Evolutionary conservation across 2,113 vertebrate species (phyloP).

Genomic region (Spizaetus ornatus): DNA sequence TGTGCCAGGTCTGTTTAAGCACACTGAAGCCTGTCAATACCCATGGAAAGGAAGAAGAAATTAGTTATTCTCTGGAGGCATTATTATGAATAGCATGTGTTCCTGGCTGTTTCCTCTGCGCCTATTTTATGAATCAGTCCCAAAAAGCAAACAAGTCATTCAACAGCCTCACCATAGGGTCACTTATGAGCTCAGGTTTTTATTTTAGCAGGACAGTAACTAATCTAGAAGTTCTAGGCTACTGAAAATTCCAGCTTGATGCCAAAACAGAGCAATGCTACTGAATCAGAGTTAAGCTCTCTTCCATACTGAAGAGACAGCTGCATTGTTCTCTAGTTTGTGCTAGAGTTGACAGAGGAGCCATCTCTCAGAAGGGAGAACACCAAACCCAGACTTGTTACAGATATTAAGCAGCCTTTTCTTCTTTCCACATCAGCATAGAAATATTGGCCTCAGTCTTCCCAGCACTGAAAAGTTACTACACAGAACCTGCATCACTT

Average conservation of each 20-base stretch:
- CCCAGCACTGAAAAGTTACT: not conserved
- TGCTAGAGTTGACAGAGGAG: not conserved
- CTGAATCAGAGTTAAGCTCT: not conserved
- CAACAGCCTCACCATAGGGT: not conserved
- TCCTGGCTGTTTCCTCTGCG: not conserved
- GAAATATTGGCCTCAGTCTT: not conserved
- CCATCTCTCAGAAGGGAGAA: not conserved
- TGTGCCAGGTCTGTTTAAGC: not conserved
- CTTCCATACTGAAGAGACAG: not conserved
- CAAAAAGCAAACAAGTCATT: not conserved
- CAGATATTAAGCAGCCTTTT: not conserved
- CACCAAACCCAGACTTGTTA: not conserved
- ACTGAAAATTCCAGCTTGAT: not conserved
- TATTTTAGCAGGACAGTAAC: not conserved
- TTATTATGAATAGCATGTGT: constrained; percentile 8
- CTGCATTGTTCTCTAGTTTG: not conserved
- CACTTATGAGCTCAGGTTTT: not conserved
- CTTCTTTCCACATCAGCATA: not conserved
- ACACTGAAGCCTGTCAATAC: not conserved
- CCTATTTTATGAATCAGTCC: constrained; percentile 27
- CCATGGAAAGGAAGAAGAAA: not conserved
- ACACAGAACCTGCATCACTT: not conserved
- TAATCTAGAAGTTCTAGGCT: not conserved
- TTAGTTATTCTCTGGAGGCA: not conserved
- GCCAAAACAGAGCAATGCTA: not conserved